Evolutionary conservation across 1,140 invertebrate species (phyloP), one percentile per base, ranked within the genome.

Genomic region (Lasioglossum albipes): DNA sequence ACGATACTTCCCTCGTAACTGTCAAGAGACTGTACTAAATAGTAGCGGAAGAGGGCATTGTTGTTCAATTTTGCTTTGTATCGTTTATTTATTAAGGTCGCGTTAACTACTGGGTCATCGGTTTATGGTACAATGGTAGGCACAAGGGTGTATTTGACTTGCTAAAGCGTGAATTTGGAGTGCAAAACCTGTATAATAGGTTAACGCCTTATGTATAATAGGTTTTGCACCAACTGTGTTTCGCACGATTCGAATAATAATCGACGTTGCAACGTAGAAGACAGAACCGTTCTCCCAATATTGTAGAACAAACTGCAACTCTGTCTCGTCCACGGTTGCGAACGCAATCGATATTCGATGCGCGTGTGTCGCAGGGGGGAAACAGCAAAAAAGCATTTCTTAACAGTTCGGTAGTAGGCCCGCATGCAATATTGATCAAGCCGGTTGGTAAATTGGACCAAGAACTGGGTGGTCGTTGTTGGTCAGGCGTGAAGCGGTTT

Each of bases 341-440:
- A n/a, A 57, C 54, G 20, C n/a, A 59, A 59, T 59, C 57, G 57
- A 59, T 59, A 59, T 59, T 59, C 57, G 18, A 59, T n/a, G 7
- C 57, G 18, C 57, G 57, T 59, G 57, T 9, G 57, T n/a, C 18
- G 20, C 57, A 20, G 5, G 45, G 45, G 45, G 13, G 10, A 36
- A 3, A n/a, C 45, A 61, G 36, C 9, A 13, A 20, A 36, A 76
- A 54, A 20, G 36, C 27, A 22, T 69, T 66, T 75, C 31, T n/a
- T 52, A 45, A 68, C 12, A 36, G 62, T n/a, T 75, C 12, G 49
- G 7, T 54, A 13, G 52, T 16, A 10, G 16, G 49, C 22, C 20
- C 64, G 9, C 36, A 20, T 54, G 42, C 82, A 88, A 85, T 89
- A 89, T 89, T 86, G 88, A 88, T 89, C 84, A 89, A 86, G 76